Evolutionary conservation across 2,797 vertebrate genomes (phyloP).

Genomic region (Girardinus metallicus): DNA sequence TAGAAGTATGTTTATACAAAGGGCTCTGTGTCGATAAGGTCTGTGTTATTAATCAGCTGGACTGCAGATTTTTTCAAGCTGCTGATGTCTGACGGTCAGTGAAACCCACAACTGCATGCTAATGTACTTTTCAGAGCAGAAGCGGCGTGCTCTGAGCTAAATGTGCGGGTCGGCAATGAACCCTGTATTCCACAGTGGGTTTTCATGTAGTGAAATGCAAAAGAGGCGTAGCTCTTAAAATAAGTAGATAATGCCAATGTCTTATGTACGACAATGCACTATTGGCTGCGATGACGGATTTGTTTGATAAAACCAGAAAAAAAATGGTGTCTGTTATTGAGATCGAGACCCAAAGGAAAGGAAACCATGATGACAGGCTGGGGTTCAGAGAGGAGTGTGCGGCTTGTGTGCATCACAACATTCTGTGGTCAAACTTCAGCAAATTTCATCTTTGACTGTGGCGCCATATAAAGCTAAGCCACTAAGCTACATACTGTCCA

Average conservation of each 20-base stretch:
- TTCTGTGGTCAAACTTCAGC: background rate
- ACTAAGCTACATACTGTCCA: background rate
- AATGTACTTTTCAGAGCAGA: background rate
- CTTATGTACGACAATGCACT: background rate
- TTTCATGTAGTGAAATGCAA: background rate
- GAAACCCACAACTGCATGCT: background rate
- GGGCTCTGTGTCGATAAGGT: background rate
- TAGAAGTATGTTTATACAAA: background rate
- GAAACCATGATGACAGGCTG: background rate
- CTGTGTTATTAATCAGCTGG: background rate
- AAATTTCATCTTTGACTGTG: background rate
- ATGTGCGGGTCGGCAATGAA: background rate
- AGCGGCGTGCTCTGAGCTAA: background rate
- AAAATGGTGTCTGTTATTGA: background rate
- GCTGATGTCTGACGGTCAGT: background rate
- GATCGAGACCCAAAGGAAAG: background rate
- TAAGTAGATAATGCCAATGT: background rate
- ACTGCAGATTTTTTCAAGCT: background rate
- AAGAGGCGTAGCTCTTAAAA: background rate
- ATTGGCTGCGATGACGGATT: background rate
- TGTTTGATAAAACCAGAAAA: background rate
- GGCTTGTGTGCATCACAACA: background rate
- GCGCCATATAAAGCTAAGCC: background rate
- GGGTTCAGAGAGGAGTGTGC: background rate
- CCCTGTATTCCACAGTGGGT: background rate